phyloP scores from a whole-genome alignment of 2,797 vertebrate genomes.

The Buphagus erythrorhynchus region DNA sequence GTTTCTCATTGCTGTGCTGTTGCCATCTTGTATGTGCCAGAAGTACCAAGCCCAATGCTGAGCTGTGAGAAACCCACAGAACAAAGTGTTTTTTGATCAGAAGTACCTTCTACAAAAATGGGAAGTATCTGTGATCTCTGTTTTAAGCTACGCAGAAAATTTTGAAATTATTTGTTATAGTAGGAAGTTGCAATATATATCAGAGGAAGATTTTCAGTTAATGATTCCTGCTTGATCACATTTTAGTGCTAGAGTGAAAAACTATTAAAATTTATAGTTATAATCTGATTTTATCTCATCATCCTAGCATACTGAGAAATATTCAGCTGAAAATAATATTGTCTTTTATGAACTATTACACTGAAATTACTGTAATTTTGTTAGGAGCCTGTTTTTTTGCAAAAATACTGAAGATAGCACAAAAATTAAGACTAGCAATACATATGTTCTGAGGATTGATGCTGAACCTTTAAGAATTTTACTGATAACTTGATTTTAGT shows the following conservation, averaged over 20 bases:
- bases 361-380: neutral
- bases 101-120: neutral
- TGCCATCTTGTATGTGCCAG: neutral
- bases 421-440: neutral
- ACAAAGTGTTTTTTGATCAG: neutral
- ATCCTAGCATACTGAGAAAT: neutral
- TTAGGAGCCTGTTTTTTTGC: neutral
- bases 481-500: neutral
- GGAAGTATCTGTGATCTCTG: neutral
- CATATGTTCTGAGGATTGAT: neutral
- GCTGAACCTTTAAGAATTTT: neutral
- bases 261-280: neutral
- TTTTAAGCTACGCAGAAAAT: neutral
- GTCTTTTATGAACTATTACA: neutral
- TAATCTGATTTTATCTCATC: neutral
- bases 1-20: constrained; percentile 47
- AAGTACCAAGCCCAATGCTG: neutral
- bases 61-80: neutral
- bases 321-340: neutral
- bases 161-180: neutral
- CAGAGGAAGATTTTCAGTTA: neutral
- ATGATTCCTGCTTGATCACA: neutral
- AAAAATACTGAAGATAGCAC: neutral
- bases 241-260: neutral
- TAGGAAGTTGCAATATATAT: neutral